Evolutionary conservation across 2,888 invertebrate genomes (phyloP).

Genomic region (Scaptomyza tumidula): DNA sequence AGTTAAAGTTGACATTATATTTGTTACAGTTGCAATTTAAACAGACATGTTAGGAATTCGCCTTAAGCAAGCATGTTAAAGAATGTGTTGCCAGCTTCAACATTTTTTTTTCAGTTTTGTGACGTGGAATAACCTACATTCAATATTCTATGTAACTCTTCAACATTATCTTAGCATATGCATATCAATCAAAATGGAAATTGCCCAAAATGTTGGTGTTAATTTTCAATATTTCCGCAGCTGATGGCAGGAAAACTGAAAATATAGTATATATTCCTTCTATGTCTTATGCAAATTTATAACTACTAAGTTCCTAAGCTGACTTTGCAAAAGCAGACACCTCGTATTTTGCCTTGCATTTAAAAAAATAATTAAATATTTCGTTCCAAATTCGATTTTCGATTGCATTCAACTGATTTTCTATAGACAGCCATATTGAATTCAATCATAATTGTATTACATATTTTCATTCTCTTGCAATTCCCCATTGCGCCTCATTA

Average conservation of each 20-base stretch:
- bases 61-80: not conserved
- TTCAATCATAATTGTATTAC: constrained; percentile 3
- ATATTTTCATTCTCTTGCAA: constrained; percentile 17
- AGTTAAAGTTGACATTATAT: constrained; percentile 30
- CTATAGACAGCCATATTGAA: not conserved
- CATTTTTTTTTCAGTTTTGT: no score
- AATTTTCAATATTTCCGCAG: no score
- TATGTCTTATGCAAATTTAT: not conserved
- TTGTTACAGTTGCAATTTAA: constrained; percentile 16
- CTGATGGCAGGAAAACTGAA: no score
- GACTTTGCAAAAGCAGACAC: no score
- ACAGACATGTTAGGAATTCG: not conserved
- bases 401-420: constrained; percentile 7
- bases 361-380: not conserved
- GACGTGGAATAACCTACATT: not conserved
- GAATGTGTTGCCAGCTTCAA: not conserved
- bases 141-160: not conserved
- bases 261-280: no score
- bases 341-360: not conserved
- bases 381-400: not conserved
- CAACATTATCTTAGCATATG: no score
- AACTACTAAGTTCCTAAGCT: not conserved
- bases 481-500: constrained; percentile 34
- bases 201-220: no score
- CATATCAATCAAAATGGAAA: no score